Base-by-base conservation (phyloP, 2,888 invertebrate species). In the Rotaria magnacalcarata region DNA sequence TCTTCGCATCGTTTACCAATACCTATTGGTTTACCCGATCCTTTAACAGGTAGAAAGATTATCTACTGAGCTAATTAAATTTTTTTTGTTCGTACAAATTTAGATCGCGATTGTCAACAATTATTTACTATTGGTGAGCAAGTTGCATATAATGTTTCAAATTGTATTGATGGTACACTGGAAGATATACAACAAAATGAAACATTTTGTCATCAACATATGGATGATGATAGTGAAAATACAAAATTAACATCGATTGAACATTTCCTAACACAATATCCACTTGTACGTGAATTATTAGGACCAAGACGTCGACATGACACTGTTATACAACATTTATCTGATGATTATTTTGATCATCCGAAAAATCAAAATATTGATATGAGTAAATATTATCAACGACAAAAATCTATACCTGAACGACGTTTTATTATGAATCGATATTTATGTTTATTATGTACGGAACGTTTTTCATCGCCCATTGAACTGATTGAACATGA, bases 171-270 rank as follows among this genome's bases (percentile, higher is more conserved):
- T 75, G 75, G 75, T 24, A 75, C 75, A 43, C 47, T 75, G 7
- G 75, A 75, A 75, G 75, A 75, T 43, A 75, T 75, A 8, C 19
- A 75, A 43, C 75, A 75, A 75, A 75, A 75, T 43, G 75, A 75
- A 43, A n/a, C 41, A 75, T 47, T 75, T 8, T 75, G 75, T 75
- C 75, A 43, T 10, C 41, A 75, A 75, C 24, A 75, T 1, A 75
- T 75, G 75, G 75, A 75, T 24, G 47, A 43, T 75, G 75, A 75
- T 11, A 47, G 47, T 75, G 47, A 24, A 8, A 47, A 43, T 24
- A 24, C 7, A 3, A 43, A 43, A 75, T 47, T 47, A 19, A 75
- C 75, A 75, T 43, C 75, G 24, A 24, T 75, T 24, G 75, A 75
- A 75, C 47, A 43, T 43, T 75, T 75, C 41, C 21, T 75, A 24